Evolutionary conservation across 2,888 invertebrate species (phyloP).

Genomic region (Tanytarsus gracilentus): DNA sequence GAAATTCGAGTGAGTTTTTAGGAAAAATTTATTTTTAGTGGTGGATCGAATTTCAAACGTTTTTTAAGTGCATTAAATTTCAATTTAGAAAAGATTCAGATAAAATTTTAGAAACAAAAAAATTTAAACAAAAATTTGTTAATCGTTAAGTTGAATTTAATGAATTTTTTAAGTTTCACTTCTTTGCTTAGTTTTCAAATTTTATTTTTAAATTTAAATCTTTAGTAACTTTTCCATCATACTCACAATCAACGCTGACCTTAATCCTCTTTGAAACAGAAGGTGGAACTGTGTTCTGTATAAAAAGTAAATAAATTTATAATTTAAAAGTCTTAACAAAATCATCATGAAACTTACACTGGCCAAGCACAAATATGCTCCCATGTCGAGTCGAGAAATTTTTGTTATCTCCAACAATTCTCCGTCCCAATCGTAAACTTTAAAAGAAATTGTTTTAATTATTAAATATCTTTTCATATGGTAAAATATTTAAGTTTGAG

Average conservation of each 20-base stretch:
- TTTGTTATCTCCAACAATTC: slow-evolving; percentile 72
- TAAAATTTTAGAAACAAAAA: too few relatives aligned
- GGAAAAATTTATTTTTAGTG: too few relatives aligned
- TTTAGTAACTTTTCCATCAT: slow-evolving; percentile 31
- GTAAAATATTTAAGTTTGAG: neutral
- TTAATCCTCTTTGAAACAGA: slow-evolving; percentile 85
- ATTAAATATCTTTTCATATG: too few relatives aligned
- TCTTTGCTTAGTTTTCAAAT: too few relatives aligned
- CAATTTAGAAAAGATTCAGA: too few relatives aligned
- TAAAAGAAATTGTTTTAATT: slow-evolving; percentile 33
- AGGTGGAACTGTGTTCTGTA: slow-evolving; percentile 79
- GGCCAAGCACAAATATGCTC: slow-evolving; percentile 79
- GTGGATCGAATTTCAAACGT: too few relatives aligned
- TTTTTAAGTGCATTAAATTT: too few relatives aligned
- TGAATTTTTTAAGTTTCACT: too few relatives aligned
- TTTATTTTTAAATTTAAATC: too few relatives aligned
- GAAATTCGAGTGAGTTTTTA: too few relatives aligned
- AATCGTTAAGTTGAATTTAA: too few relatives aligned
- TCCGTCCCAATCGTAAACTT: slow-evolving; percentile 78
- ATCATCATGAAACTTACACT: neutral
- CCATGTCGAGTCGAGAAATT: slow-evolving; percentile 84
- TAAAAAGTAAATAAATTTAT: slow-evolving; percentile 33
- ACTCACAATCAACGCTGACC: slow-evolving; percentile 92
- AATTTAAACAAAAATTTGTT: too few relatives aligned
- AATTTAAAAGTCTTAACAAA: neutral